Base-by-base conservation (phyloP, 2,888 invertebrate species). In the Acronicta aceris region DNA sequence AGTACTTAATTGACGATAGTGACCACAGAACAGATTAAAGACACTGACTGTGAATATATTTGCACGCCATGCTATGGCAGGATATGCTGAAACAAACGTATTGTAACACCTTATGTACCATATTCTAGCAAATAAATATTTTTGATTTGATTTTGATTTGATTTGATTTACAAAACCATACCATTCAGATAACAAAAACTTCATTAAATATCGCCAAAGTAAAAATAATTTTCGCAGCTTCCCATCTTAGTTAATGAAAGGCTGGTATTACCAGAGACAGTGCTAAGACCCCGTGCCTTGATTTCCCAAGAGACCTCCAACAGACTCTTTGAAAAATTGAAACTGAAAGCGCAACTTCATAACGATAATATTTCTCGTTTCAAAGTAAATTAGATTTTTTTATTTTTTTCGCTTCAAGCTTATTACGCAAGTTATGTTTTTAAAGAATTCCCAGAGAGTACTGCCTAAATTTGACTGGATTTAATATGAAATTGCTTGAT, bases 291-390 rank as follows among this genome's bases (percentile, higher is more conserved):
- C 66, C 61, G 58, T 71, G 78, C 68, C 62, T 67, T 84, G 79
- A 84, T 84, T 84, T 84, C 84, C 83, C 83, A 10, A 0, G 82
- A 76, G 84, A 67, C 55, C 16, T 50, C 65, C 77, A 79, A 78
- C 81, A 81, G 77, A 72, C 59, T 74, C 71, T 71, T 76, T 74
- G 79, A 83, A 82, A 81, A 84, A 84, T 81, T 81, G 75, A 82
- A 81, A 81, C 71, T 78, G 78, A 77, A 67, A 68, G 51, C 59
- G 36, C 65, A 74, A 76, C 77, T 77, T 75, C 63, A 70, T 76
- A 77, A 76, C 63, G 75, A 76, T 76, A 72, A 74, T 70, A 74
- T 75, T 70, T 74, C 66, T 70, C 59, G 63, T 72, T 74, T 71
- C 45, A 43, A 55, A 65, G 65, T 60, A 74, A 71, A 69, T 76